phyloP scores from a whole-genome alignment of 2,797 vertebrate species.

The Gallinago solitaria region DNA sequence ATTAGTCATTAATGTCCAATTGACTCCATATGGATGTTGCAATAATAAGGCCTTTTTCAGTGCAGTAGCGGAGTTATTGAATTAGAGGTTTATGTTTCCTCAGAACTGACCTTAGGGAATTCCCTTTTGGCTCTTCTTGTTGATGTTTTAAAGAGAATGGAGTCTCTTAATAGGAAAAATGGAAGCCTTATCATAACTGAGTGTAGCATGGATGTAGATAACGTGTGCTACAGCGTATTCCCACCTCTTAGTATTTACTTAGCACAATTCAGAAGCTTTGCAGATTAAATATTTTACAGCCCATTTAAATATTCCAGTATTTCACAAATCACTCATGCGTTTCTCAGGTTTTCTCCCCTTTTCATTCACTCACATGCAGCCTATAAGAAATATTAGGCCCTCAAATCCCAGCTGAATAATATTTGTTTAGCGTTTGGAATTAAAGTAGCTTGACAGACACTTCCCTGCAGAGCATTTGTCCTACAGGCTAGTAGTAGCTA shows the following conservation, averaged over 20 bases:
- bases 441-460: background rate
- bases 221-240: slow-evolving; percentile 5
- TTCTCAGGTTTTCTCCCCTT: background rate
- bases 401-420: slow-evolving; percentile 28
- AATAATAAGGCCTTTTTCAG: slow-evolving; percentile 81
- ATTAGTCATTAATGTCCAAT: slow-evolving; percentile 85
- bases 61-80: slow-evolving; percentile 84
- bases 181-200: slow-evolving; percentile 48
- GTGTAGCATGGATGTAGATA: slow-evolving; percentile 24
- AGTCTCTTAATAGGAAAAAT: slow-evolving; percentile 66
- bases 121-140: slow-evolving; percentile 77
- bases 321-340: slow-evolving; percentile 10
- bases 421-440: slow-evolving; percentile 46
- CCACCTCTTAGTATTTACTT: slow-evolving; percentile 27
- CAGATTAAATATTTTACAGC: slow-evolving; percentile 31
- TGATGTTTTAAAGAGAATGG: slow-evolving; percentile 76
- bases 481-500: background rate
- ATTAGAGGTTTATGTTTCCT: slow-evolving; percentile 86
- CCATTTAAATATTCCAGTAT: slow-evolving; percentile 46
- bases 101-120: slow-evolving; percentile 84
- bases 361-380: background rate
- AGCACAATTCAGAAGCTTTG: background rate
- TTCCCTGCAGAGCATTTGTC: background rate
- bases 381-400: background rate
- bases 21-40: slow-evolving; percentile 84